These are phyloP conservation scores for Tympanoctomys barrerae DNA, from an alignment of 2,797 vertebrate species.

Conservation along the genomic window DNA sequence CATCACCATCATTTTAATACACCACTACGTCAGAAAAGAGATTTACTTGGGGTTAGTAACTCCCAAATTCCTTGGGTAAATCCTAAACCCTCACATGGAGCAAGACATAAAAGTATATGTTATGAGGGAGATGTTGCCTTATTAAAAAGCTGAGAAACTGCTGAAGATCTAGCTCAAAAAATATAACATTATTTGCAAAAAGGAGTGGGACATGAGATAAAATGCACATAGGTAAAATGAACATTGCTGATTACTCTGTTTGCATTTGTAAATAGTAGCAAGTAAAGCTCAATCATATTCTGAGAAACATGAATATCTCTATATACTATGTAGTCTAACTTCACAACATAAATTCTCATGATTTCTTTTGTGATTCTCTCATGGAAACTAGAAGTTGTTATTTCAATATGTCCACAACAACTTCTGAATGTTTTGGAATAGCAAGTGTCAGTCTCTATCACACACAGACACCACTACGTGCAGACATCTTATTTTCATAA, in stretches of 20 bases:
- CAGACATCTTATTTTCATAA: not conserved
- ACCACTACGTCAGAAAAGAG: not conserved
- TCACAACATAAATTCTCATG: not conserved
- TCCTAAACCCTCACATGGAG: not conserved
- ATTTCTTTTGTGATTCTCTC: not conserved
- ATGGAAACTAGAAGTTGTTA: not conserved
- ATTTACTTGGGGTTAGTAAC: not conserved
- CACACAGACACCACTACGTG: not conserved
- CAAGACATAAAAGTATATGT: not conserved
- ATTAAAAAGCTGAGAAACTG: not conserved
- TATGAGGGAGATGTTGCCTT: not conserved
- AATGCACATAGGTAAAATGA: not conserved
- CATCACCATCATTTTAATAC: not conserved
- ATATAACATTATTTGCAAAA: not conserved
- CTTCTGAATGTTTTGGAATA: not conserved
- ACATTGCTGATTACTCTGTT: not conserved
- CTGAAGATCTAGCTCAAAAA: not conserved
- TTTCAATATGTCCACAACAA: constrained; percentile 1
- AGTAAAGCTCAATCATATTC: not conserved
- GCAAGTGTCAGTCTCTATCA: not conserved
- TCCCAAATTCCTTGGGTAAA: not conserved
- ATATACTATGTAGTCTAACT: not conserved
- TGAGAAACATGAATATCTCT: not conserved
- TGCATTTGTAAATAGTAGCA: not conserved
- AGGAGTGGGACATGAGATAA: too few species aligned